Base-by-base conservation (phyloP, 2,888 invertebrate species). In the Hydropsyche betteni region DNA sequence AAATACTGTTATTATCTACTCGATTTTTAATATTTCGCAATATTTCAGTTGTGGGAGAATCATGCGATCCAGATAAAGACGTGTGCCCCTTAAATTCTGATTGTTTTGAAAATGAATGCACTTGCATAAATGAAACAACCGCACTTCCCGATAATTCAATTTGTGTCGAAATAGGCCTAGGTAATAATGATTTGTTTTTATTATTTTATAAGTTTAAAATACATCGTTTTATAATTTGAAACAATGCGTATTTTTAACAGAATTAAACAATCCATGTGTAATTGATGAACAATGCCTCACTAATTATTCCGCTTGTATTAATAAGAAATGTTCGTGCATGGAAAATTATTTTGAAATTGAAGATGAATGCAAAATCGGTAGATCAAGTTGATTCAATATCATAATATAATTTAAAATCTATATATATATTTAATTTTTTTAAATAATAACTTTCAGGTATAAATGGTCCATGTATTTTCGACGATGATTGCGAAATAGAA, bases 21-120 rank as follows among this genome's bases (percentile, higher is more conserved):
- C n/a, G 12, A 55, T 24, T 55, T 55, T 55, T 55, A 6, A 16
- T 3, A 12, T 69, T 12, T 69, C 3, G 44, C 4, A 8, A 10
- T 5, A 38, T 72, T 77, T 55, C 80, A 87, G 87, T 85, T 75
- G 80, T 87, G 0, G 86, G 86, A 0, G 87, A 87, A 33, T 1
- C 16, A 1, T 87, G 87, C 38, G 81, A 83, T 6, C 24, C 24
- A 24, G 80, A 81, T 0, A 81, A 85, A 80, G 81, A 79, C 0
- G 75, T 78, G 0, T 86, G 84, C 0, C 80, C 81, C 4, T 83
- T 84, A 0, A 75, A 81, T 53, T 86, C 87, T 80, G 81, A 83
- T 0, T 88, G 87, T 69, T 86, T 86, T 0, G 82, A 81, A 0
- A 83, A 81, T 0, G 7, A 69, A 0, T 82, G 82, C 0, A 75